A percentile compares a stretch with the other conserved stretches of the same genome.
Evolutionary conservation across 2,113 vertebrate genomes (phyloP).

Genomic region (Tympanuchus pallidicinctus): DNA sequence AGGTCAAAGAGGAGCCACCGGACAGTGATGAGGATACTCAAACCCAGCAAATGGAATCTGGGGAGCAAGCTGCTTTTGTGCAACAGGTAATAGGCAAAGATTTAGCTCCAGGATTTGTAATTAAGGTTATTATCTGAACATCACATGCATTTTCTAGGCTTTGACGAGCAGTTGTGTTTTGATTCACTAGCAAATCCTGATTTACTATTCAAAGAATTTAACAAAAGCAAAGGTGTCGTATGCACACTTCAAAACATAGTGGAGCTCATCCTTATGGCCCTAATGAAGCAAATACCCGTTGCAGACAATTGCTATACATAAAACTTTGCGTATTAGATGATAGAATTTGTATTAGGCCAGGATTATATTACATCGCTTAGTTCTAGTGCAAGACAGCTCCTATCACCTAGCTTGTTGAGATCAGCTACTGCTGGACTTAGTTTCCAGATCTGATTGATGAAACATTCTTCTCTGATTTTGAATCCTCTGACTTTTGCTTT

Average conservation of each 20-base stretch:
- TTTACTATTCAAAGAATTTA: slow-evolving; percentile 63
- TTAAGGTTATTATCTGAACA: slow-evolving; percentile 94
- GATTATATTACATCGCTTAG: slow-evolving; percentile 43
- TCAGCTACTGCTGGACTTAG: slow-evolving; percentile 65
- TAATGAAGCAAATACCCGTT: slow-evolving; percentile 65
- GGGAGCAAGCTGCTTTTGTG: slow-evolving; percentile 91
- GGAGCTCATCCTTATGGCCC: slow-evolving; percentile 62
- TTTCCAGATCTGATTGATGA: slow-evolving; percentile 77
- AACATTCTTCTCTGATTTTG: slow-evolving; percentile 63
- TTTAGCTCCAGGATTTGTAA: slow-evolving; percentile 91
- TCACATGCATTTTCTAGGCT: slow-evolving; percentile 39
- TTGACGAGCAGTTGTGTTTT: slow-evolving; percentile 62
- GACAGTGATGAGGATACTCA: slow-evolving; percentile 93
- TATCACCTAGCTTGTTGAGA: slow-evolving; percentile 74
- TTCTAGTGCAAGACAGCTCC: slow-evolving; percentile 62
- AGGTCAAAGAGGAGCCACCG: slow-evolving; percentile 93
- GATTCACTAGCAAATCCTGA: slow-evolving; percentile 53
- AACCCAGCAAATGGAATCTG: slow-evolving; percentile 86
- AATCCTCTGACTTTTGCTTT: slow-evolving; percentile 71
- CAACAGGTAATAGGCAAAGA: slow-evolving; percentile 97
- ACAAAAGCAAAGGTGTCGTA: slow-evolving; percentile 45
- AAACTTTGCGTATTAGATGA: slow-evolving; percentile 31
- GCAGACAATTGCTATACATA: slow-evolving; percentile 54
- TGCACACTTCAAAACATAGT: slow-evolving; percentile 66
- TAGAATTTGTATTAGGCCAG: slow-evolving; percentile 60